A percentile compares a stretch with the other conserved stretches of the same genome.
phyloP scores from a whole-genome alignment of 1,140 invertebrate genomes.

The Panagrolaimus sp. region DNA sequence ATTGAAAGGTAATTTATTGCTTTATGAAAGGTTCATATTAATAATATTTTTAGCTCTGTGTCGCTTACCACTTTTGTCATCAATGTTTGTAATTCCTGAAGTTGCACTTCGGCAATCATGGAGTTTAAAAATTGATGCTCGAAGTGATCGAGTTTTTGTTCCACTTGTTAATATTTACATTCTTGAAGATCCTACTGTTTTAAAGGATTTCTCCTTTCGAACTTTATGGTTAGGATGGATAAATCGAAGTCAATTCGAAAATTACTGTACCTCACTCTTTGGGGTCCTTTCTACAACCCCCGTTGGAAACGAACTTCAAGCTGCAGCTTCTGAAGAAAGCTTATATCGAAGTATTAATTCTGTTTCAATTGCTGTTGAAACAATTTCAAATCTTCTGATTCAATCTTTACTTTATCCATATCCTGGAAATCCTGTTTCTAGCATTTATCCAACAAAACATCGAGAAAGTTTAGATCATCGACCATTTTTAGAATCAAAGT shows the following conservation, averaged over 20 bases:
- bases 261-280: slow-evolving; percentile 15
- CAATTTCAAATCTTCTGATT: slow-evolving; percentile 11
- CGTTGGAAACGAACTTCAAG: slow-evolving; percentile 8
- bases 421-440: slow-evolving; percentile 6
- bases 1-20: not conserved
- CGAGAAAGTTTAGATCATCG: slow-evolving; percentile 5
- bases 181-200: slow-evolving; percentile 10
- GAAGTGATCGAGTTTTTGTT: slow-evolving; percentile 7
- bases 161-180: slow-evolving; percentile 14
- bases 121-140: slow-evolving; percentile 10
- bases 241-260: slow-evolving; percentile 11
- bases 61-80: not conserved
- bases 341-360: slow-evolving; percentile 1
- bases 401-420: slow-evolving; percentile 10
- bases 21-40: no score
- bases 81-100: slow-evolving; percentile 16
- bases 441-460: slow-evolving; percentile 8
- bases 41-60: not conserved
- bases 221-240: slow-evolving; percentile 14
- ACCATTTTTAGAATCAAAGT: slow-evolving; percentile 17
- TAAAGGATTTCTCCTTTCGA: not conserved
- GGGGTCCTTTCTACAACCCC: slow-evolving; percentile 8
- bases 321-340: not conserved
- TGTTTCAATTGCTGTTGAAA: slow-evolving; percentile 7
- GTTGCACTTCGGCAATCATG: slow-evolving; percentile 11